Evolutionary conservation across 2,113 vertebrate genomes (phyloP).

Genomic region (Castor canadensis): DNA sequence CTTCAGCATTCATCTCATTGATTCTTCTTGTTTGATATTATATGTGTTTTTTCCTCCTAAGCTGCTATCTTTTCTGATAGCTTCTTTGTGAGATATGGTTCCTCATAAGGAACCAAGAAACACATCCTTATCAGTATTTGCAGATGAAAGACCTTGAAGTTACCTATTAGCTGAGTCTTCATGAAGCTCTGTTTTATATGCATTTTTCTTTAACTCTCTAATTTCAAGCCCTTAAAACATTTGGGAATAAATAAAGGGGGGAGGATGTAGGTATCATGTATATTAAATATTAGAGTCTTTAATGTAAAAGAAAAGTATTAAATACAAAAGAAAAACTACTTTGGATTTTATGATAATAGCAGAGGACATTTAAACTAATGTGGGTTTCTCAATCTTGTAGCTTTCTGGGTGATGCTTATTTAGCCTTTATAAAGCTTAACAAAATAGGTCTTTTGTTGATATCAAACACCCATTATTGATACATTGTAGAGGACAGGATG

Average conservation of each 20-base stretch:
- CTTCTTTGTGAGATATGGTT: constrained; percentile 56
- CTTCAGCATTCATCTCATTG: constrained; percentile 52
- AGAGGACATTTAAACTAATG: constrained; percentile 49
- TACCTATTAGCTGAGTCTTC: background rate
- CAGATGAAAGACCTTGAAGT: constrained; percentile 20
- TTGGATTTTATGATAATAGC: constrained; percentile 57
- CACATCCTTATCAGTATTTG: background rate
- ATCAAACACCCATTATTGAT: background rate
- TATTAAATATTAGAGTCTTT: too few relatives aligned
- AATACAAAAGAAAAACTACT: constrained; percentile 34
- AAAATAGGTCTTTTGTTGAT: background rate
- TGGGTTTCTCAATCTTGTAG: constrained; percentile 32
- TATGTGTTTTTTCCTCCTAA: background rate
- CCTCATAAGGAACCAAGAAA: constrained; percentile 23
- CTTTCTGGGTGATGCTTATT: constrained; percentile 6
- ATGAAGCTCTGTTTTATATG: background rate
- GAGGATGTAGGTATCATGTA: background rate
- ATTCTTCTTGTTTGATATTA: constrained; percentile 61
- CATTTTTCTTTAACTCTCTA: constrained; percentile 1
- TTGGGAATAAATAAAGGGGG: background rate
- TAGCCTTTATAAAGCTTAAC: constrained; percentile 71
- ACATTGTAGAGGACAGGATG: background rate
- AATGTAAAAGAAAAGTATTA: too few relatives aligned
- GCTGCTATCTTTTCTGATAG: constrained; percentile 42
- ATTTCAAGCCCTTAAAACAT: background rate